Base-by-base conservation (phyloP, 2,888 invertebrate genomes). In the Xestoiulus laeticollis region DNA sequence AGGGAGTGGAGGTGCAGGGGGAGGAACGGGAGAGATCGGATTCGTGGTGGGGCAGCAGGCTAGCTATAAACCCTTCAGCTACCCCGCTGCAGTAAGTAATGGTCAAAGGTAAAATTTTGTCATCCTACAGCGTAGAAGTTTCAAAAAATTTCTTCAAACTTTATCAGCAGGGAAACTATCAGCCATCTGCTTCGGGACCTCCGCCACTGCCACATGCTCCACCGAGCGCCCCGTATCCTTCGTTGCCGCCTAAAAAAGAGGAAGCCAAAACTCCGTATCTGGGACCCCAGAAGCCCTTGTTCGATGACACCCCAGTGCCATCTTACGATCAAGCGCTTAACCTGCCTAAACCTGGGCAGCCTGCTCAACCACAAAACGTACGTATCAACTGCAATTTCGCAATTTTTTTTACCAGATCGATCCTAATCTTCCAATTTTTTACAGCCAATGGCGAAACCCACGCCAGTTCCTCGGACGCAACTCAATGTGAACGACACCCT, bases 71-170 rank as follows among this genome's bases (percentile, higher is more conserved):
- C 87, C 88, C 59, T 90, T 90, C 86, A 94, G 93, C 90, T 96
- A 96, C 92, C 96, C 95, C 19, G 93, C 32, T 1, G 26, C 87
- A n/a, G 87, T 87, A 32, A 87, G 87, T 38, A 0, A 16, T 2
- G 19, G 33, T n/a, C n/a, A n/a, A n/a, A n/a, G n/a, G n/a, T n/a
- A n/a, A n/a, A n/a, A n/a, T n/a, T n/a, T n/a, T n/a, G n/a, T n/a
- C n/a, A n/a, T n/a, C n/a, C n/a, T n/a, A n/a, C n/a, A n/a, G n/a
- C n/a, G n/a, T n/a, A n/a, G n/a, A n/a, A n/a, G n/a, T n/a, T n/a
- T n/a, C n/a, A n/a, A n/a, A n/a, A n/a, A n/a, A n/a, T n/a, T n/a
- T n/a, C n/a, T n/a, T n/a, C n/a, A n/a, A n/a, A n/a, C n/a, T 43
- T 53, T 53, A 0, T 0, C 53, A 53, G 53, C 19, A 53, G 53